Base-by-base conservation (phyloP, 1,140 invertebrate species). In the Penaeus vannamei region DNA sequence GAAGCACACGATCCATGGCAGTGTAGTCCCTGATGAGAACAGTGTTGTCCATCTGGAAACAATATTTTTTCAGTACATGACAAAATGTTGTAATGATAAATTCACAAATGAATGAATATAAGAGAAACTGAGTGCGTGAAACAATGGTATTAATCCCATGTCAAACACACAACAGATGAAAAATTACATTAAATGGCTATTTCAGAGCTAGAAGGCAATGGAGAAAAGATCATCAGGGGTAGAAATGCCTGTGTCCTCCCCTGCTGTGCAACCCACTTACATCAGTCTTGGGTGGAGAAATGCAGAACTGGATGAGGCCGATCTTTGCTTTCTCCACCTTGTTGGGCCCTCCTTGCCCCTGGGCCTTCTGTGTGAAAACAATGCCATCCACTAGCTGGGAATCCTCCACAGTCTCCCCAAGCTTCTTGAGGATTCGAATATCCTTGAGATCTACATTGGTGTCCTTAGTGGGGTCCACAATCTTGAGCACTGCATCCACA, bases 221-320 rank as follows among this genome's bases (percentile, higher is more conserved):
- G 53, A 53, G 53, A 17, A 53, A 53, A 53, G 36, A 2, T 4
- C 36, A 42, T 42, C 36, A 42, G 5, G 10, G 14, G 53, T 53
- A 17, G 53, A 53, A 53, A 7, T 53, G 53, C 53, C 53, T 53
- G 12, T 53, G 1, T 53, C 53, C 53, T 26, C 1, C 5, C 53
- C 53, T 53, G 53, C 53, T 53, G 53, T 53, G 53, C 53, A 53
- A 53, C 12, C 46, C 8, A 94, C 95, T 95, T 94, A 98, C 97
- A 94, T 99, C 98, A 89, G 99, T 99, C 94, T 99, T 99, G 17
- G 99, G 99, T 86, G 99, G 98, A 69, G 99, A 99, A 93, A 99
- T 98, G 93, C 99, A 99, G 93, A 99, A 99, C 93, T 99, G 99
- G 92, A 99, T 99, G 0, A 99, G 95, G 90, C 98, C 99, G 94